Evolutionary conservation across 2,113 vertebrate genomes (phyloP).

Genomic region (Irena cyanogastra): DNA sequence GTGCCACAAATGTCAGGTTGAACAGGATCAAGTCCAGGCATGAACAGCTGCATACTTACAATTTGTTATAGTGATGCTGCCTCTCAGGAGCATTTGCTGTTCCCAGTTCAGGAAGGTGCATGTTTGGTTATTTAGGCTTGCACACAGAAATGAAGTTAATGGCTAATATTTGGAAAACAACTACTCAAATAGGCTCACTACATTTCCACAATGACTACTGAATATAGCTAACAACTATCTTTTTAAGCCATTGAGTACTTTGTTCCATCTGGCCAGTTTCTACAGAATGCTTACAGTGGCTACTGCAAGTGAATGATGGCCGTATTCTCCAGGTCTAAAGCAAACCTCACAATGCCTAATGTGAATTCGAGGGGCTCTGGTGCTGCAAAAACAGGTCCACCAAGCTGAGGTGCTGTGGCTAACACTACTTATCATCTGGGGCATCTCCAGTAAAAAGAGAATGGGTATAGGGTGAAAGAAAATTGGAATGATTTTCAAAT

Average conservation of each 20-base stretch:
- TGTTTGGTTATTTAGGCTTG: neutral
- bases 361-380: neutral
- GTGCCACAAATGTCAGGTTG: neutral
- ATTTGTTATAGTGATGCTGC: neutral
- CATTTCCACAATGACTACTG: neutral
- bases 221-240: neutral
- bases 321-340: neutral
- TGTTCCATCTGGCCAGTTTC: neutral
- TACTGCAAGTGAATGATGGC: neutral
- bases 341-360: neutral
- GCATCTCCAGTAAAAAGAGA: neutral
- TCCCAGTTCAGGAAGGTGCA: neutral
- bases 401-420: neutral
- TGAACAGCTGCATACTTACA: fast-evolving
- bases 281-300: neutral
- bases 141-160: neutral
- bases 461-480: fast-evolving
- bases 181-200: neutral
- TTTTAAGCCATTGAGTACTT: neutral
- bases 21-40: neutral
- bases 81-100: neutral
- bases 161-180: neutral
- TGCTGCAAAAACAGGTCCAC: neutral
- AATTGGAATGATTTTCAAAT: neutral
- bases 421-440: neutral